phyloP scores from a whole-genome alignment of 2,113 vertebrate genomes.

The Cebus imitator region DNA sequence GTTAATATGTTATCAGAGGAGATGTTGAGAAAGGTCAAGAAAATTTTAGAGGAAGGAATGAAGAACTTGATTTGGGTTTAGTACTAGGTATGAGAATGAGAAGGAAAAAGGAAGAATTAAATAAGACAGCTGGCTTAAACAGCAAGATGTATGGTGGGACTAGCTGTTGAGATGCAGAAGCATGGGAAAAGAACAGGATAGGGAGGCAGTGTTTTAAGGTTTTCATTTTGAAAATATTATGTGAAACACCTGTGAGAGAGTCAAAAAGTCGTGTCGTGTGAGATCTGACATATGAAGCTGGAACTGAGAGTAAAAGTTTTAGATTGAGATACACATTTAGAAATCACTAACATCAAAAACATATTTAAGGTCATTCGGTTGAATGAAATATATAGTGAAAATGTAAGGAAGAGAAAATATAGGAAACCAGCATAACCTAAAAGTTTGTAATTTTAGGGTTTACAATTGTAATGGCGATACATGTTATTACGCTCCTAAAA shows the following conservation, averaged over 20 bases:
- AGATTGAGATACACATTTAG: neutral
- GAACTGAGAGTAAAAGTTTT: neutral
- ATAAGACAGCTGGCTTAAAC: neutral
- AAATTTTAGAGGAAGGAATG: neutral
- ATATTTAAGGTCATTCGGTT: neutral
- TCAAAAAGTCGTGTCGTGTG: neutral
- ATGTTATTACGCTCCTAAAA: neutral
- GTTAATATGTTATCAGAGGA: neutral
- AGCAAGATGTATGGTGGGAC: neutral
- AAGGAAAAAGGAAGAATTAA: neutral
- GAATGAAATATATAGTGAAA: neutral
- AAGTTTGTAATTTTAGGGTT: neutral
- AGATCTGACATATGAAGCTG: neutral
- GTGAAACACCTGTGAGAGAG: neutral
- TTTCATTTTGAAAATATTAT: slow-evolving; percentile 10
- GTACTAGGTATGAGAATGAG: neutral
- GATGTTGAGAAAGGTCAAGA: neutral
- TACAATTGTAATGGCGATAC: neutral
- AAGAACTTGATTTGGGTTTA: neutral
- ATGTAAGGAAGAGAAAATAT: neutral
- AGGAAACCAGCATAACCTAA: neutral
- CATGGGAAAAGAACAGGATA: neutral
- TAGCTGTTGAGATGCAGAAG: neutral
- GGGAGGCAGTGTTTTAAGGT: neutral
- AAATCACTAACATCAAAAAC: neutral